Evolutionary conservation across 2,888 invertebrate genomes (phyloP), one percentile per base, ranked within the genome.

Genomic region (Diplazon laetatorius): DNA sequence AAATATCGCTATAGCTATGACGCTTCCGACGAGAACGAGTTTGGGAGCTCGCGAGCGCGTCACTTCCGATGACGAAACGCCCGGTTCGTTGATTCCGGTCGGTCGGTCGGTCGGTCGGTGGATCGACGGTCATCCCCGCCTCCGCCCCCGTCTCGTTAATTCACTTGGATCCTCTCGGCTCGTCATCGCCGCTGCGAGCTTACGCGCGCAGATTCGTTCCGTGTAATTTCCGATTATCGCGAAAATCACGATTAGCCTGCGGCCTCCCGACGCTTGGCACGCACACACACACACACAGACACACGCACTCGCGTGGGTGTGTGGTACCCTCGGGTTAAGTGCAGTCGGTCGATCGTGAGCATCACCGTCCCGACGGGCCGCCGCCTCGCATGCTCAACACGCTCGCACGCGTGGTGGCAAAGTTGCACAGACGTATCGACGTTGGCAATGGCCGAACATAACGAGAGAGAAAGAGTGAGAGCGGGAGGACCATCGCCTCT

Each of bases 151-250:
- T 68, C 60, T 59, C 73, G 78, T 74, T 78, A 78, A 78, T 78
- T 78, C 73, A 78, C 78, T 78, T 78, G 70, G 70, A 78, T 70
- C 55, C 55, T 50, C 71, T 72, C 25, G n/a, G 70, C 77, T 75
- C 79, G 79, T 79, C 79, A 79, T 79, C 72, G 76, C 72, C 72
- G 76, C 72, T 71, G 68, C 52, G 79, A 63, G 68, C 68, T 72
- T 68, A 59, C 73, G 48, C 69, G 60, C 48, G 65, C 42, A 4
- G 42, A 12, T 42, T 42, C 42, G 42, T 25, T 63, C 71, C 74
- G 78, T 81, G 80, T 83, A 84, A 84, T 84, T 84, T 81, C 78
- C 83, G 81, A 84, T 84, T 83, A 85, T 82, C 83, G 76, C 80
- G 75, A 82, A 84, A 84, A 84, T 83, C 82, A 85, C 82, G 82